phyloP scores from a whole-genome alignment of 92 coral and sea anemone species.

The Actinernus sp. region DNA sequence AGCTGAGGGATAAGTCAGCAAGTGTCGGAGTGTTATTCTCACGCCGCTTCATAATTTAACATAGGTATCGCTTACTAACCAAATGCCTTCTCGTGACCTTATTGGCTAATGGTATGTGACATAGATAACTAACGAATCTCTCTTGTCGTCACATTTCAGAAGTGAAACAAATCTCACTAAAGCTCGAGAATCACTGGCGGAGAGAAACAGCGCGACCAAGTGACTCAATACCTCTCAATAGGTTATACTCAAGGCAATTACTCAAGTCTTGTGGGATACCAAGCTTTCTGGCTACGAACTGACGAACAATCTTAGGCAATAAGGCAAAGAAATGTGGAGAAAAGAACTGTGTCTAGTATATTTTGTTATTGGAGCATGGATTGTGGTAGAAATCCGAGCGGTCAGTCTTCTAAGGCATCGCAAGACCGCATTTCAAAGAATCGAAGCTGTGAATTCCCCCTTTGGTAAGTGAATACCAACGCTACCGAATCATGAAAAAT shows the following conservation, averaged over 20 bases:
- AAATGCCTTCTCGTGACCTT: conserved; percentile 11
- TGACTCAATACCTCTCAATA: no score
- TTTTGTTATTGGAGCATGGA: conserved; percentile 11
- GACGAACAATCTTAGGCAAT: neutral
- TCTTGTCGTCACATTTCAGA: conserved; percentile 13
- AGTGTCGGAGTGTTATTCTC: no score
- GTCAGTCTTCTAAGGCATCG: neutral
- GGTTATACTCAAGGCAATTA: neutral
- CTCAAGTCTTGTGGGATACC: neutral
- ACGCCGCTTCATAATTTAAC: no score
- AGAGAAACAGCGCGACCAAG: no score
- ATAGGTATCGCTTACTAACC: conserved; percentile 11
- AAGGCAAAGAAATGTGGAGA: conserved; percentile 2
- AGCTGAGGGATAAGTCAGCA: no score
- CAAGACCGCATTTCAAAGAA: conserved; percentile 18
- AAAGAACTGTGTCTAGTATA: neutral
- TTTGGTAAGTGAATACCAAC: neutral
- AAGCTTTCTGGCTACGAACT: neutral
- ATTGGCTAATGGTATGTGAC: conserved; percentile 25
- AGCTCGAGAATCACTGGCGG: neutral
- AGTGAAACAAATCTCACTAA: conserved; percentile 4
- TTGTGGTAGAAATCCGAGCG: conserved; percentile 11
- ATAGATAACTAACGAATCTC: neutral
- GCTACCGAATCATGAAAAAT: neutral
- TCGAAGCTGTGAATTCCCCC: conserved; percentile 8